A percentile compares a stretch with the other conserved stretches of the same genome.
Conservation (phyloP, 1,140 invertebrate species). For the Uloborus diversus region DNA sequence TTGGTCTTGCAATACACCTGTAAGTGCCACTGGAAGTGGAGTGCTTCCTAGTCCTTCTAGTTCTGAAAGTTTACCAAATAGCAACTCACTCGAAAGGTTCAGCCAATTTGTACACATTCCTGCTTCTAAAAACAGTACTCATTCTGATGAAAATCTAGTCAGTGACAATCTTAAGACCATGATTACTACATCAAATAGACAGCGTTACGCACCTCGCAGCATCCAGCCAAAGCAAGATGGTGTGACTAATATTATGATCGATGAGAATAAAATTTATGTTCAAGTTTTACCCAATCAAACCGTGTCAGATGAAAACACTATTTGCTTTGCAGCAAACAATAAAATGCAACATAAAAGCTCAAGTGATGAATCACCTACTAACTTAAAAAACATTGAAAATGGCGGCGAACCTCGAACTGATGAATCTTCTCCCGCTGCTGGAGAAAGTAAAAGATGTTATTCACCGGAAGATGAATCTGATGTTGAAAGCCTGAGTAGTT, state of each 20-base stretch:
- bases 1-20: slow-evolving; percentile 89
- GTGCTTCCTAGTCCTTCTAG: slow-evolving; percentile 67
- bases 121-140: not conserved
- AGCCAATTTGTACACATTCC: slow-evolving; percentile 36
- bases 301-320: not conserved
- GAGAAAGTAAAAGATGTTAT: not conserved
- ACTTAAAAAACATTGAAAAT: slow-evolving; percentile 28
- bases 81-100: not conserved
- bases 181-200: slow-evolving; percentile 16
- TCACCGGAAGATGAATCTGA: slow-evolving; percentile 82
- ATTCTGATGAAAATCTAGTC: slow-evolving; percentile 29
- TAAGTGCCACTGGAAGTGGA: slow-evolving; percentile 59
- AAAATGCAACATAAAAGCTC: slow-evolving; percentile 16
- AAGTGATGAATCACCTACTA: slow-evolving; percentile 3
- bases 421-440: slow-evolving; percentile 68
- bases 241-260: slow-evolving; percentile 50
- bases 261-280: slow-evolving; percentile 59
- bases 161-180: slow-evolving; percentile 23
- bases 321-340: not conserved
- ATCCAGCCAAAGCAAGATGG: slow-evolving; percentile 38
- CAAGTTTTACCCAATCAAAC: slow-evolving; percentile 56
- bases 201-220: slow-evolving; percentile 3
- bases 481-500: slow-evolving; percentile 86
- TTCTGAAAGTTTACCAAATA: not conserved
- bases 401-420: slow-evolving; percentile 26